Conservation (phyloP, 1,140 invertebrate genomes). For the Drosophila repletoides region DNA sequence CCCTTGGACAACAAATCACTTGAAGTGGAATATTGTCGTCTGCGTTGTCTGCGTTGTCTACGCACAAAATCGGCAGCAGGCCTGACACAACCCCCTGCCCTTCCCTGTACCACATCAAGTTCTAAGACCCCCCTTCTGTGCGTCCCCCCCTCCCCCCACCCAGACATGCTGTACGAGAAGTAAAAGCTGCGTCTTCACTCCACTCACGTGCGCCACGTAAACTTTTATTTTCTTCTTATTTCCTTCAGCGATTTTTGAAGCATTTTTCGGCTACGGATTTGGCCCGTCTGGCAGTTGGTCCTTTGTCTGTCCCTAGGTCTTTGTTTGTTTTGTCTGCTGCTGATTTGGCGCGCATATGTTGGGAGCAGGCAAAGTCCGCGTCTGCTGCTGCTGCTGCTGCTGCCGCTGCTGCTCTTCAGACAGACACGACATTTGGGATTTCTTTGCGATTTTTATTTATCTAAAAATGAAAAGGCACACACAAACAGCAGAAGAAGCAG, state of each 20-base stretch:
- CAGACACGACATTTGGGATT: conserved; percentile 45
- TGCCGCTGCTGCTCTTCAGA: no score
- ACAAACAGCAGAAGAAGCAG: neutral
- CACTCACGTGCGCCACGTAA: conserved; percentile 41
- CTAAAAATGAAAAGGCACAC: conserved; percentile 58
- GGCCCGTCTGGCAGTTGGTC: conserved; percentile 5
- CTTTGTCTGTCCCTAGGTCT: conserved; percentile 56
- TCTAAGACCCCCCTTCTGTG: neutral
- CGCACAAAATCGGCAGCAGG: conserved; percentile 50
- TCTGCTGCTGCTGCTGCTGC: neutral
- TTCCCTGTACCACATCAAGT: neutral
- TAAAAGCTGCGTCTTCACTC: conserved; percentile 6
- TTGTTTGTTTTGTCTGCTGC: conserved; percentile 75
- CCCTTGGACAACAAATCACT: conserved; percentile 63
- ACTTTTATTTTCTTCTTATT: conserved; percentile 62
- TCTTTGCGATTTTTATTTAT: conserved; percentile 68
- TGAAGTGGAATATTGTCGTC: conserved; percentile 66
- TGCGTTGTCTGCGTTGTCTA: conserved; percentile 42
- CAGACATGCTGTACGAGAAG: no score
- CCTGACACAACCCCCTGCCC: conserved; percentile 20
- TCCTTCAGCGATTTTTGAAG: conserved; percentile 49
- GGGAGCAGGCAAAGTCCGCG: neutral
- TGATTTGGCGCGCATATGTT: conserved; percentile 76
- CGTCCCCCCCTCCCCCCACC: neutral
- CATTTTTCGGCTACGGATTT: conserved; percentile 47